Base-by-base conservation (phyloP, 30 jellyfish, hydroid and myxozoan species). In the Hydra vulgaris region DNA sequence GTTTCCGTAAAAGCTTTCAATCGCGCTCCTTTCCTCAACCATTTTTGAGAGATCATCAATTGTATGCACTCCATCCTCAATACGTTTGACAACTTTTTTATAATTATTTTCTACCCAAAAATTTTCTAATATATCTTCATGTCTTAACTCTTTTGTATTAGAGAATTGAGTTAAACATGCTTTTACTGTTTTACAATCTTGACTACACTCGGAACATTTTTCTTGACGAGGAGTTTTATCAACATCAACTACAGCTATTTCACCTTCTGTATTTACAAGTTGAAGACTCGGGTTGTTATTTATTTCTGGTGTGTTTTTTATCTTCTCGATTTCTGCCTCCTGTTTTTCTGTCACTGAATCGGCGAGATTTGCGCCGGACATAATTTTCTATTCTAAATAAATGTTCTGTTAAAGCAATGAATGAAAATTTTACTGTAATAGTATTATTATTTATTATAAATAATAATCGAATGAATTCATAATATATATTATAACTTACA, bases 11-110 rank as follows among this genome's bases (percentile, higher is more conserved):
- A 89, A 40, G 66, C 82, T 85, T 74, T 89, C 97, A 17, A 89
- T 89, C 70, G 84, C 97, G 25, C 95, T 93, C 74, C 97, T 85
- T 55, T 89, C 97, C 0, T 81, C 81, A 72, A 89, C 77, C 97
- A 89, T 89, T 68, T 79, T 88, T 54, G 95, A 69, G 23, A 89
- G 67, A 72, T 89, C 97, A 3, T 89, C 97, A 25, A 92, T 80
- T 7, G 83, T 76, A 68, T 78, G 86, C 19, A 89, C 82, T 16
- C 97, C 95, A 83, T 89, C 97, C 23, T 89, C 97, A 17, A 89
- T 80, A 25, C 88, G 82, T 73, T 78, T 85, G 18, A 71, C 88
- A 24, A 89, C 84, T 70, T 74, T 89, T 27, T 84, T 84, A 72
- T 85, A 89, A 61, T 79, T 85, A 20, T 93, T 93, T 21, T 55